These are phyloP conservation scores for Lophotis ruficrista DNA, from an alignment of 2,113 vertebrate species.

Conservation along the genomic window DNA sequence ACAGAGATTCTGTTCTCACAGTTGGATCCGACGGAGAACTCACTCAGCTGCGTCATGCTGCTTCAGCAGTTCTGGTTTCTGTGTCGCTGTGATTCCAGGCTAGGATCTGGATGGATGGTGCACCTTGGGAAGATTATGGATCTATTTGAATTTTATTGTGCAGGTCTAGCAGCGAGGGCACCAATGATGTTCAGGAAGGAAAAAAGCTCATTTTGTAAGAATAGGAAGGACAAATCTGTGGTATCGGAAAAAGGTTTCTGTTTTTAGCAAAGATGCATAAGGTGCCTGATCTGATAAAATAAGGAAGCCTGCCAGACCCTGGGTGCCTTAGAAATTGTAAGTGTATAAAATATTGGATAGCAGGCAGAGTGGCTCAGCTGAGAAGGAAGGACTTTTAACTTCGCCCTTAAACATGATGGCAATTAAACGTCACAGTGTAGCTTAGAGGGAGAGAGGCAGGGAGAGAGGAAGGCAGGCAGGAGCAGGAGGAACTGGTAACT, in stretches of 20 bases:
- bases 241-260: not conserved
- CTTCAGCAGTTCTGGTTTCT: not conserved
- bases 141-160: not conserved
- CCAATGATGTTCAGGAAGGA: not conserved
- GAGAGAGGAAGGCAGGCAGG: not conserved
- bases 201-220: not conserved
- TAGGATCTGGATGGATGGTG: not conserved
- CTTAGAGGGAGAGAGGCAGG: not conserved
- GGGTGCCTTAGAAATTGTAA: not conserved
- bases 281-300: not conserved
- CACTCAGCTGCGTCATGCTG: not conserved
- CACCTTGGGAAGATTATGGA: not conserved
- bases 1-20: not conserved
- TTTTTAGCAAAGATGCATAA: not conserved
- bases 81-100: not conserved
- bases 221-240: not conserved
- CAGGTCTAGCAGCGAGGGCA: not conserved
- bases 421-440: not conserved
- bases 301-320: not conserved
- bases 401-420: not conserved
- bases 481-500: not conserved
- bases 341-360: not conserved
- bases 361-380: not conserved
- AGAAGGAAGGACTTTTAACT: not conserved
- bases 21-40: not conserved